Evolutionary conservation across 2,888 invertebrate species (phyloP), one percentile per base, ranked within the genome.

Genomic region (Metallyticus violacea): DNA sequence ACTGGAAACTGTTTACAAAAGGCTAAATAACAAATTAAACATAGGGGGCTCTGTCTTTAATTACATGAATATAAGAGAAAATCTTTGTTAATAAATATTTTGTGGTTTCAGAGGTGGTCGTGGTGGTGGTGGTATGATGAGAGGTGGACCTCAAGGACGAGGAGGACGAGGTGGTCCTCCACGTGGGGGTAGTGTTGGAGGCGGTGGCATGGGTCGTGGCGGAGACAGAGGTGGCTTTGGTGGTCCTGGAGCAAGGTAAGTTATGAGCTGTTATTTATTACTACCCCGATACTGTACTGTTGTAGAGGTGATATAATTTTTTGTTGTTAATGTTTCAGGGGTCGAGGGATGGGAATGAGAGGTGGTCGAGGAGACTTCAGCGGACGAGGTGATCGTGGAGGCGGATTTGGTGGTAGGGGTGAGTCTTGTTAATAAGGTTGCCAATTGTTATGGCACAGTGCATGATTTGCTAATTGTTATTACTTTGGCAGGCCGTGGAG

Each of bases 111-210:
- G 85, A 7, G 85, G 40, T 15, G 40, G 15, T 25, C 85, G 87
- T n/a, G 87, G 87, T 9, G 40, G 82, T 9, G 82, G 88, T 26
- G 88, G 88, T 6, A 87, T 88, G 88, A 88, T 88, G 88, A 76
- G 88, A 6, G 88, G 88, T 28, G 88, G 87, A 0, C 87, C 87
- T 2, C 86, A 79, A 6, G 88, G 87, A 25, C 77, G 88, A 40
- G 87, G 88, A 26, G 87, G 87, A 15, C 81, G 88, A 40, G 88
- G 88, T 29, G 86, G 85, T 2, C 88, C 88, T 5, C 88, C 88
- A 6, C 76, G 87, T 28, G 81, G 87, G 1, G 40, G 40, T 15
- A 62, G 40, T 62, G 40, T 62, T 1, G 22, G 83, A 25, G 82
- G 87, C 25, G 86, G 88, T 85, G 80, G 85, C 40, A 87, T 85